Percentiles rank a stretch among this genome's conserved stretches.
phyloP scores from a whole-genome alignment of 2,888 invertebrate genomes.

The Spodoptera littoralis region DNA sequence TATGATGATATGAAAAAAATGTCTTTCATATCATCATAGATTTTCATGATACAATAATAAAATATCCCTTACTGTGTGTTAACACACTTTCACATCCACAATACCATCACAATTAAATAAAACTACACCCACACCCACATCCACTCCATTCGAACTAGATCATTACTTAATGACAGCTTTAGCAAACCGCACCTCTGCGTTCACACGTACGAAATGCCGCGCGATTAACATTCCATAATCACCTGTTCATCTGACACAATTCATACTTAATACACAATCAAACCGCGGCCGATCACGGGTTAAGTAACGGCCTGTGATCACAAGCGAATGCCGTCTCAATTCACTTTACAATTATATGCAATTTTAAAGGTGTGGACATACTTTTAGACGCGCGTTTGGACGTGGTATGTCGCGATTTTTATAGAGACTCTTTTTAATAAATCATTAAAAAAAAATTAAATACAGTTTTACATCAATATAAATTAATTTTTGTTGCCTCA shows the following conservation, averaged over 20 bases:
- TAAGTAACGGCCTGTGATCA: conserved; percentile 69
- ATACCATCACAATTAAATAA: conserved; percentile 5
- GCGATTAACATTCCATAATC: conserved; percentile 46
- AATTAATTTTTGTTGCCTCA: no score
- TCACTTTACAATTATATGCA: conserved; percentile 49
- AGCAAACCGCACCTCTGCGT: conserved; percentile 5
- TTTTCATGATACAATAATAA: no score
- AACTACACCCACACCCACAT: background rate
- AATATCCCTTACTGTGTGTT: no score
- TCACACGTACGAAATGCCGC: conserved; percentile 1
- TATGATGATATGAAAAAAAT: no score
- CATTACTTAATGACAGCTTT: conserved; percentile 7
- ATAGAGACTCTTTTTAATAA: no score
- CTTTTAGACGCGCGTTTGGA: no score
- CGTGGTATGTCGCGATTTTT: no score
- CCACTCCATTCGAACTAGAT: background rate
- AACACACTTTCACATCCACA: background rate
- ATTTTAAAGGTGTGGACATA: conserved; percentile 24
- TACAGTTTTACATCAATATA: no score
- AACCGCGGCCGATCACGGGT: conserved; percentile 38
- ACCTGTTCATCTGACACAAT: conserved; percentile 58
- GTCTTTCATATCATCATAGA: no score
- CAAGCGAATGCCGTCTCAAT: conserved; percentile 59
- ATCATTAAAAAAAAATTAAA: no score
- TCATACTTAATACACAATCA: conserved; percentile 69